Conservation (phyloP, 2,888 invertebrate species). For the Amblyjoppa proteus region DNA sequence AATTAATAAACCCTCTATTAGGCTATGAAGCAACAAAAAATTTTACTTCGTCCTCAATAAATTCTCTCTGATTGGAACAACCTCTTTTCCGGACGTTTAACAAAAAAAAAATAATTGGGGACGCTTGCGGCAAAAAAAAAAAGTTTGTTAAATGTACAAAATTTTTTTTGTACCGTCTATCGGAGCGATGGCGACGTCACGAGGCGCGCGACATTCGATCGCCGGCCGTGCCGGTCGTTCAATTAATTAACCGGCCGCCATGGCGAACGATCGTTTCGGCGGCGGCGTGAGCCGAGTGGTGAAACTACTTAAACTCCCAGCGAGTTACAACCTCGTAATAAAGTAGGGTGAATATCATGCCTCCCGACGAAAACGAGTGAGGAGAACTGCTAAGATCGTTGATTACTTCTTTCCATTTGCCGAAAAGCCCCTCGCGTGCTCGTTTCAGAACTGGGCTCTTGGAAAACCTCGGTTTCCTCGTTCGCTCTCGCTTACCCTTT, state of each 20-base stretch:
- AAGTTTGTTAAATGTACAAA: neutral
- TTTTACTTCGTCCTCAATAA: too few relatives aligned
- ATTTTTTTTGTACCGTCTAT: neutral
- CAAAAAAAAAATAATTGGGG: too few relatives aligned
- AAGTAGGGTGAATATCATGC: constrained; percentile 36
- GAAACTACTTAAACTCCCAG: constrained; percentile 39
- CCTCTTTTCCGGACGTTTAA: too few relatives aligned
- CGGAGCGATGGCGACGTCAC: neutral
- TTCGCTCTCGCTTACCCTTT: constrained; percentile 44
- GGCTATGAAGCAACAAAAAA: too few relatives aligned
- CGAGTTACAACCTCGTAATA: constrained; percentile 45
- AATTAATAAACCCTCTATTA: too few relatives aligned
- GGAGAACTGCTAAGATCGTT: constrained; percentile 64
- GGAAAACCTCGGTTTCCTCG: constrained; percentile 43
- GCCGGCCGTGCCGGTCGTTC: neutral
- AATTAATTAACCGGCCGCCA: neutral
- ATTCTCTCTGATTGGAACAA: too few relatives aligned
- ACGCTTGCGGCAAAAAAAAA: too few relatives aligned
- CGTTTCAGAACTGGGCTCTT: constrained; percentile 47
- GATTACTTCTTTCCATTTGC: constrained; percentile 74
- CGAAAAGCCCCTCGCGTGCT: constrained; percentile 66
- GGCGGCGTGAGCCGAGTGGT: neutral
- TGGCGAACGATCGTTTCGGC: neutral
- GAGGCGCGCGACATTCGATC: neutral
- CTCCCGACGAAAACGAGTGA: constrained; percentile 28